Base-by-base conservation (phyloP, 2,888 invertebrate species). In the Atethmia centrago region DNA sequence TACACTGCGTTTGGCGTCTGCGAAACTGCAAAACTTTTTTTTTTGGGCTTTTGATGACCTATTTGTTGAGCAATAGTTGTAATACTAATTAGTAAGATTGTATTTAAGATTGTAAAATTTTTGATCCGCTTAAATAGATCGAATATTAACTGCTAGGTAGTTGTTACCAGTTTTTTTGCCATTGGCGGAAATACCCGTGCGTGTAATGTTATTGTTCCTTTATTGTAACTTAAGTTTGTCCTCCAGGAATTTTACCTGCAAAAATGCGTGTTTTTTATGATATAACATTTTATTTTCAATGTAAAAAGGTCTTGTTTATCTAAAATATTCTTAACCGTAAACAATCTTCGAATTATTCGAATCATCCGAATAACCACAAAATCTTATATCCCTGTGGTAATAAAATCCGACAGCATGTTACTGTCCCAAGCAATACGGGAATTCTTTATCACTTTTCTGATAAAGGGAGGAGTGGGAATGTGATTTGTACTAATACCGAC, bases 401-500 rank as follows among this genome's bases (percentile, higher is more conserved):
- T 90, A 91, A 90, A 88, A 89, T 87, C 84, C 83, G 77, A 87
- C 82, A 87, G 84, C 82, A 85, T 87, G 86, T 83, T 87, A 85
- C 84, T 84, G 77, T 85, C 87, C 86, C 85, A 83, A 84, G 83
- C 78, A 85, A 88, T 89, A 85, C 84, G 87, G 86, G 87, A 82
- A 85, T 89, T 88, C 89, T 90, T 90, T 90, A 90, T 90, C 88
- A 85, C 85, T 87, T 85, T 87, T 84, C 82, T 88, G 89, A 89
- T 91, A 90, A 89, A 88, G 87, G 88, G 87, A 82, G 87, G 84
- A 89, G 86, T 80, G 85, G 85, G 80, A 86, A 89, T 90, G 89
- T 88, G 89, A 92, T 91, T 90, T 88, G 86, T 82, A 88, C 90
- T 93, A 93, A 94, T 93, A 90, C 91, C 88, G 87, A 88, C 89